phyloP scores from a whole-genome alignment of 2,797 vertebrate genomes.

The Naso thynnoides region DNA sequence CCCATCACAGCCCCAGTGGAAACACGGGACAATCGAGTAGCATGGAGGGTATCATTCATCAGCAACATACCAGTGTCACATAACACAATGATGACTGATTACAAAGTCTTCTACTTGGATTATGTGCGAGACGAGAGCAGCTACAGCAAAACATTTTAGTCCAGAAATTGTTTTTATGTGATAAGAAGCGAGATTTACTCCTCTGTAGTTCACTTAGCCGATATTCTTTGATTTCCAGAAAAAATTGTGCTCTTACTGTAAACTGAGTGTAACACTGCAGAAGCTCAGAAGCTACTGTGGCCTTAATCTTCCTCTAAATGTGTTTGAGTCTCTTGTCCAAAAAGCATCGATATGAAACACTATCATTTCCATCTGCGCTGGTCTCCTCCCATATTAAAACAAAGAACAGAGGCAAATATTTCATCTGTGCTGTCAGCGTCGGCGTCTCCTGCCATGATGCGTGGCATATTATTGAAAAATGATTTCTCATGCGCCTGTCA shows the following conservation, averaged over 20 bases:
- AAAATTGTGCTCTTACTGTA: slow-evolving; percentile 37
- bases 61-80: slow-evolving; percentile 72
- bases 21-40: slow-evolving; percentile 55
- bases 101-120: slow-evolving; percentile 64
- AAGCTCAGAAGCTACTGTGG: slow-evolving; percentile 41
- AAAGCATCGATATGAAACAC: slow-evolving; percentile 73
- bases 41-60: slow-evolving; percentile 73
- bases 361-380: slow-evolving; percentile 75
- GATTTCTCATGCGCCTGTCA: slow-evolving; percentile 80
- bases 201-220: slow-evolving; percentile 49
- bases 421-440: slow-evolving; percentile 79
- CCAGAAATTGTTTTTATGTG: slow-evolving; percentile 67
- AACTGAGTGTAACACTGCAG: slow-evolving; percentile 30
- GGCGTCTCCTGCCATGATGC: slow-evolving; percentile 74
- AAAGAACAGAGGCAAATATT: slow-evolving; percentile 81
- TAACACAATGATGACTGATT: slow-evolving; percentile 80
- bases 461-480: slow-evolving; percentile 83
- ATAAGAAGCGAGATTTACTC: slow-evolving; percentile 67
- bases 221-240: slow-evolving; percentile 60
- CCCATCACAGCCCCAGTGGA: slow-evolving; percentile 57
- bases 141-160: slow-evolving; percentile 55
- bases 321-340: slow-evolving; percentile 59
- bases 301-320: slow-evolving; percentile 53
- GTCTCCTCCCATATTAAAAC: slow-evolving; percentile 80
- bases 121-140: slow-evolving; percentile 65